Percentiles rank a stretch among this genome's conserved stretches.
phyloP scores from a whole-genome alignment of 1,140 invertebrate species.

The Manduca sexta region DNA sequence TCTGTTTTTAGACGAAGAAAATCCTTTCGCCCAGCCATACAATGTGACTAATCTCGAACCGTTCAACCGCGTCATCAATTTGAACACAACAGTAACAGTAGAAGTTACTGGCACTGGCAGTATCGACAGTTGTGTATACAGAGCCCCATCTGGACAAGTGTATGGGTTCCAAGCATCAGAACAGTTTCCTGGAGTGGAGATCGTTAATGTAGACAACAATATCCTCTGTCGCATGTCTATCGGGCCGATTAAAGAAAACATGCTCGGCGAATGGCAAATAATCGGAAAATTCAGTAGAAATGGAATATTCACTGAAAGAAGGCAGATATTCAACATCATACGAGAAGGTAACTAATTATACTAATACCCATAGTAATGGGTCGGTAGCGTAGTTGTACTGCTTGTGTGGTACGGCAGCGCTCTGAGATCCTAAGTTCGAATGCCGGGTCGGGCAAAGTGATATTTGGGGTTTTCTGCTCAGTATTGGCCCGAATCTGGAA shows the following conservation, averaged over 20 bases:
- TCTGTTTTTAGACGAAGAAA: conserved; percentile 16
- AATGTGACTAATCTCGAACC: conserved; percentile 15
- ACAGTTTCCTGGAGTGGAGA: background rate
- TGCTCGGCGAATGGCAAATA: conserved; percentile 21
- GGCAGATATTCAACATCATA: conserved; percentile 12
- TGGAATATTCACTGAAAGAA: conserved; percentile 9
- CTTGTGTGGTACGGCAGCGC: no score
- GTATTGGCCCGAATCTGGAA: no score
- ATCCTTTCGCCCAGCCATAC: conserved; percentile 23
- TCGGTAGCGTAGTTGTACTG: no score
- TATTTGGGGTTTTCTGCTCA: no score
- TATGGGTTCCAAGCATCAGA: background rate
- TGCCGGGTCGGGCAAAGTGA: no score
- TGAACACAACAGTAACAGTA: conserved; percentile 8
- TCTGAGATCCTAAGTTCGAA: no score
- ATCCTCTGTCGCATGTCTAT: conserved; percentile 10
- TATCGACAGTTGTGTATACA: conserved; percentile 13
- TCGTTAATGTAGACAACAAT: background rate
- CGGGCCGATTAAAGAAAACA: conserved; percentile 14
- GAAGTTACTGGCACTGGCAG: conserved; percentile 10
- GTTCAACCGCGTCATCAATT: conserved; percentile 10
- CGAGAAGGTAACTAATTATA: conserved; percentile 23
- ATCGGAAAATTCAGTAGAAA: conserved; percentile 23
- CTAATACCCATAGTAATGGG: no score
- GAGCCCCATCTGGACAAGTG: conserved; percentile 8